These are phyloP conservation scores for Metallyticus violacea DNA, from an alignment of 2,888 invertebrate genomes.

Conservation along the genomic window DNA sequence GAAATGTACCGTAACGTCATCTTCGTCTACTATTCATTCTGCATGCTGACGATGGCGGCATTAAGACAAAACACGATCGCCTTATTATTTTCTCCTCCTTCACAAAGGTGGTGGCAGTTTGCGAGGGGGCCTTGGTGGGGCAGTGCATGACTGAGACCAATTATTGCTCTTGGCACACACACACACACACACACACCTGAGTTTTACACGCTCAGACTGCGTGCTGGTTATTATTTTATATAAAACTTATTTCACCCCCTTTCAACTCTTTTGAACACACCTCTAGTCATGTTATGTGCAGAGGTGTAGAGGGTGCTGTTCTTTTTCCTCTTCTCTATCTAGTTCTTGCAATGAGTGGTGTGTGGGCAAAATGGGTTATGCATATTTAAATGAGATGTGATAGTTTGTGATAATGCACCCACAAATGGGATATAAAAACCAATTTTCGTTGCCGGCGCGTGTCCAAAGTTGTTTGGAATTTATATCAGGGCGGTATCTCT, in stretches of 20 bases:
- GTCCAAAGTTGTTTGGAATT: not conserved
- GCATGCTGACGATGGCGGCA: not conserved
- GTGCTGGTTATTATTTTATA: conserved; percentile 8
- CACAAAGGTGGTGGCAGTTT: not conserved
- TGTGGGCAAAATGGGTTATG: not conserved
- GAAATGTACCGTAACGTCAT: not conserved
- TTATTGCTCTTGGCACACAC: not conserved
- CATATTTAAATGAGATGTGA: not conserved
- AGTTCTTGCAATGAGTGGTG: too few species aligned
- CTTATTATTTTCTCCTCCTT: conserved; percentile 5
- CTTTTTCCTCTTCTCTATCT: too few species aligned
- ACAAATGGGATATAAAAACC: not conserved
- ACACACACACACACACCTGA: not conserved
- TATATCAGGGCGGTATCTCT: not conserved
- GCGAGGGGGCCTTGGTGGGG: not conserved
- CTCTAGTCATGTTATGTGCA: not conserved
- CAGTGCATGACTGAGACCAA: conserved; percentile 2
- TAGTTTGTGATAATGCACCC: not conserved
- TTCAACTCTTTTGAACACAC: not conserved
- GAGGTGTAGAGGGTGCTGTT: not conserved
- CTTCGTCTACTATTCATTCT: not conserved
- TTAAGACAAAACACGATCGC: conserved; percentile 9
- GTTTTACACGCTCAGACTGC: not conserved
- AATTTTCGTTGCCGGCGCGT: not conserved
- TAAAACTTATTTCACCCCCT: not conserved